phyloP scores from a whole-genome alignment of 2,797 vertebrate species.

The Avahi laniger region DNA sequence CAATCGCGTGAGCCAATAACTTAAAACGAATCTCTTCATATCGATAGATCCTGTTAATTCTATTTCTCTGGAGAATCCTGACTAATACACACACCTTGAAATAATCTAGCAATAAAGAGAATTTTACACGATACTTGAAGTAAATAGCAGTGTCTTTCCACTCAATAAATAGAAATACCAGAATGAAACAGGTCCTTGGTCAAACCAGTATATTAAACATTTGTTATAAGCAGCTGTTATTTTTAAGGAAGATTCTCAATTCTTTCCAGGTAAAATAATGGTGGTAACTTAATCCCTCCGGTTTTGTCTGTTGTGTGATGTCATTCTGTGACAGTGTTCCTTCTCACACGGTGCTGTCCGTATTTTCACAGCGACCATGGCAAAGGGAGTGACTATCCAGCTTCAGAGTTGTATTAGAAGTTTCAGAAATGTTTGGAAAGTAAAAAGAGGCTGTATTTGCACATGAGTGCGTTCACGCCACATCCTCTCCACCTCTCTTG shows the following conservation, averaged over 20 bases:
- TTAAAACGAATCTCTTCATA: neutral
- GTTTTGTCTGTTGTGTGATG: neutral
- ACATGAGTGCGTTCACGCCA: accelerated
- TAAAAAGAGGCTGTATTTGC: neutral
- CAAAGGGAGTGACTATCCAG: neutral
- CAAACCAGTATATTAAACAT: neutral
- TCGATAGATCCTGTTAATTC: neutral
- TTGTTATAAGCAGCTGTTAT: neutral
- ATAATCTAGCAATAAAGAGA: neutral
- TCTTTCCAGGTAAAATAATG: neutral
- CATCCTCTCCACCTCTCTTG: neutral
- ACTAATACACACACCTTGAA: neutral
- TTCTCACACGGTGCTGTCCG: neutral
- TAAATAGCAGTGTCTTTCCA: neutral
- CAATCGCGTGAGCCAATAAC: neutral
- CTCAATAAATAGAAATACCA: neutral
- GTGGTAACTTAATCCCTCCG: neutral
- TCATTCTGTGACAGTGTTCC: neutral
- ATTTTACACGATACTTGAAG: neutral
- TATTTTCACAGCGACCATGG: neutral
- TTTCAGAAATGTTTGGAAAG: neutral
- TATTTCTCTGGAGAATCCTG: neutral
- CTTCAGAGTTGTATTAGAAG: neutral
- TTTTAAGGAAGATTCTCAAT: neutral
- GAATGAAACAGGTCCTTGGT: neutral